Percentiles rank a stretch among this genome's conserved stretches.
phyloP scores from a whole-genome alignment of 1,140 invertebrate genomes.

The Onthophagus taurus region DNA sequence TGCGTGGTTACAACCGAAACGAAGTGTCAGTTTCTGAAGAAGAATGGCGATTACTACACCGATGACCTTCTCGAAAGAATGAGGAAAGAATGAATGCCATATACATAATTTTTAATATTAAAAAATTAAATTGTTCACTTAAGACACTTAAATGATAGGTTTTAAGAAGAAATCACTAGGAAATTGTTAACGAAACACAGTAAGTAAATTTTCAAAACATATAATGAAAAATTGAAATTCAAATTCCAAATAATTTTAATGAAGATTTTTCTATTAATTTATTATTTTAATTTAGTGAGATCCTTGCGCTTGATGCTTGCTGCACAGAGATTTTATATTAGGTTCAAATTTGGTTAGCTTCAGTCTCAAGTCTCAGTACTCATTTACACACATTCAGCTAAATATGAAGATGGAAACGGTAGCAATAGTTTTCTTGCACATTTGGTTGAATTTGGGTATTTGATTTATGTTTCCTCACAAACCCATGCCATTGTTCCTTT shows the following conservation, averaged over 20 bases:
- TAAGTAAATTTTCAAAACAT: slow-evolving; percentile 14
- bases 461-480: too few species aligned
- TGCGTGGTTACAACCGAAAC: too few species aligned
- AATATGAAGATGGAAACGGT: too few species aligned
- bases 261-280: slow-evolving; percentile 18
- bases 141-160: slow-evolving; percentile 23
- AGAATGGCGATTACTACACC: too few species aligned
- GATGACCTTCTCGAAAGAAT: too few species aligned
- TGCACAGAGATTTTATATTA: slow-evolving; percentile 10
- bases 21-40: too few species aligned
- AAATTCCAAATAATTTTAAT: slow-evolving; percentile 17
- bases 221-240: slow-evolving; percentile 26
- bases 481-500: too few species aligned
- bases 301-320: slow-evolving; percentile 2
- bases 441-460: too few species aligned
- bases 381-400: background rate
- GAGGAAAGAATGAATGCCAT: slow-evolving; percentile 10
- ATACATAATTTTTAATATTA: slow-evolving; percentile 17
- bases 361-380: slow-evolving; percentile 18
- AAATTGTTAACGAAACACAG: slow-evolving; percentile 26
- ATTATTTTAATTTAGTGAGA: slow-evolving; percentile 20
- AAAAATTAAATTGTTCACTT: slow-evolving; percentile 26
- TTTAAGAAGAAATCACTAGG: slow-evolving; percentile 26
- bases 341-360: slow-evolving; percentile 13
- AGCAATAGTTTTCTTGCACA: background rate